Evolutionary conservation across 2,797 vertebrate species (phyloP).

Genomic region (Crax fasciolata): DNA sequence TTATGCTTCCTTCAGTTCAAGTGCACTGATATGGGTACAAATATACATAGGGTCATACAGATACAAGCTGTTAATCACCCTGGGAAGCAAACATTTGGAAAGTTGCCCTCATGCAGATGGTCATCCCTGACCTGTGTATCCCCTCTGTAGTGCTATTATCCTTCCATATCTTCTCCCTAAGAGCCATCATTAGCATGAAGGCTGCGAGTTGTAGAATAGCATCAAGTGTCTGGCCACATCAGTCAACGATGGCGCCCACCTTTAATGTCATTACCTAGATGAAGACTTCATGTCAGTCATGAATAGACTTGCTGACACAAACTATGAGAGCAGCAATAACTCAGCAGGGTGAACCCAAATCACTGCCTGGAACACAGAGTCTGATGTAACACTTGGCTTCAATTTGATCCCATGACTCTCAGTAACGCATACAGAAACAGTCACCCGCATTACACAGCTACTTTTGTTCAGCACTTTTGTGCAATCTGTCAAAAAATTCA

Average conservation of each 20-base stretch:
- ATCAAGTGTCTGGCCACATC: neutral
- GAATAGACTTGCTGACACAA: slow-evolving; percentile 45
- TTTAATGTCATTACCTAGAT: neutral
- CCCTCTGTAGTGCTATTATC: neutral
- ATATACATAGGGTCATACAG: neutral
- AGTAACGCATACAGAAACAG: slow-evolving; percentile 39
- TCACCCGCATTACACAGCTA: slow-evolving; percentile 36
- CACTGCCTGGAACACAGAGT: neutral
- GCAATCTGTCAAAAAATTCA: slow-evolving; percentile 25
- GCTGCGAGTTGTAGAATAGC: neutral
- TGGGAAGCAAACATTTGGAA: neutral
- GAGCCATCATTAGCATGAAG: neutral
- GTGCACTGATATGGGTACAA: neutral
- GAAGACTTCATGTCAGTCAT: neutral
- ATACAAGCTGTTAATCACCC: neutral
- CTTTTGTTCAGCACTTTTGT: slow-evolving; percentile 48
- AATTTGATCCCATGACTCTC: slow-evolving; percentile 46
- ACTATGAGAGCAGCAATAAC: slow-evolving; percentile 13
- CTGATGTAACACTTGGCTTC: slow-evolving; percentile 67
- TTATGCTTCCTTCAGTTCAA: neutral
- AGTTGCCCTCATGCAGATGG: neutral
- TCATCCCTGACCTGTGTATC: neutral
- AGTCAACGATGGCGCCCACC: neutral
- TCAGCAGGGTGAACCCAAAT: slow-evolving; percentile 31
- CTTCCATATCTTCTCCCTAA: neutral